These are phyloP conservation scores for Drosophila melanosoma DNA, from an alignment of 2,888 invertebrate species.

Conservation along the genomic window DNA sequence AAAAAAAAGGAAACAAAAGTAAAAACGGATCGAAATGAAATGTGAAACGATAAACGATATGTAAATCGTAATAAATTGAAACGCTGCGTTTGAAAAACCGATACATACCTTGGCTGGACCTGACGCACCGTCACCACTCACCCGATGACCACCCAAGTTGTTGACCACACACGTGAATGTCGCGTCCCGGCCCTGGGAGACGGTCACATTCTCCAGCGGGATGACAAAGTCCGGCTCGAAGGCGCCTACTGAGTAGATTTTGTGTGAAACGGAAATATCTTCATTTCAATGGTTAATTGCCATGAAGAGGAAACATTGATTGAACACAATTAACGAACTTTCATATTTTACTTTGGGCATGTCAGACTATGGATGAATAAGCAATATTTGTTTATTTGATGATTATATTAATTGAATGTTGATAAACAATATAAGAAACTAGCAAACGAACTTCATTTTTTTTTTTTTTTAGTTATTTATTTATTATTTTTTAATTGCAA, in stretches of 20 bases:
- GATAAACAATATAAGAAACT: neutral
- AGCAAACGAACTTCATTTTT: neutral
- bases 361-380: slow-evolving; percentile 4
- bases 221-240: slow-evolving; percentile 91
- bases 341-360: slow-evolving; percentile 23
- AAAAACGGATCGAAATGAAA: neutral
- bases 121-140: slow-evolving; percentile 92
- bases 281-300: slow-evolving; percentile 72
- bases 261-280: slow-evolving; percentile 83
- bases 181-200: slow-evolving; percentile 91
- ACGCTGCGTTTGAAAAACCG: slow-evolving; percentile 83
- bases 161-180: slow-evolving; percentile 92
- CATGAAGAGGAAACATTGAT: slow-evolving; percentile 75
- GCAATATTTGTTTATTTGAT: neutral
- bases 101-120: slow-evolving; percentile 94
- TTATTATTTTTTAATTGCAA: neutral
- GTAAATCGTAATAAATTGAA: slow-evolving; percentile 36
- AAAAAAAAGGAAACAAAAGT: slow-evolving; percentile 5
- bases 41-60: slow-evolving; percentile 17
- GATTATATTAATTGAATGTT: neutral
- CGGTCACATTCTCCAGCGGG: slow-evolving; percentile 91
- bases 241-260: slow-evolving; percentile 86
- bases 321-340: slow-evolving; percentile 73
- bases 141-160: slow-evolving; percentile 92
- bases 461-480: neutral